Evolutionary conservation across 2,797 vertebrate genomes (phyloP), one percentile per base, ranked within the genome.

Genomic region (Oryzias sinensis): DNA sequence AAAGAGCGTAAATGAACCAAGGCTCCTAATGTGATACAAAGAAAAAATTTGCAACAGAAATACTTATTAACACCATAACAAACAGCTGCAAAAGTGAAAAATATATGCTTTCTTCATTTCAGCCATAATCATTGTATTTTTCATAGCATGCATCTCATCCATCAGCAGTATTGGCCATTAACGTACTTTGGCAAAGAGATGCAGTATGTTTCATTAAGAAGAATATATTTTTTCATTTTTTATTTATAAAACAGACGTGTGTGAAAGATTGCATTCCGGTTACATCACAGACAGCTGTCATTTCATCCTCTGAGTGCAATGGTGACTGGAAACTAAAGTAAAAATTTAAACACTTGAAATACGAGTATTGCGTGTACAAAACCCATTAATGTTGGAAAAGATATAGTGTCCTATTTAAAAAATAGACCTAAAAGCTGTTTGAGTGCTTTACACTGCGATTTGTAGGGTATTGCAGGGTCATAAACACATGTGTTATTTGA

Each of bases 1-100:
- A 41, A 37, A 57, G 66, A 72, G 67, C 74, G 82, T 78, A 81
- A 79, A 83, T 80, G 72, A 77, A 74, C 29, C 56, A 60, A 59
- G 62, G 59, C 43, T 52, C 65, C 44, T 22, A 50, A 4, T 17
- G 63, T 64, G n/a, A 9, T 24, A 17, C 48, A 51, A 73, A 56
- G 20, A 77, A 65, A 60, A 54, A 9, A 67, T 68, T 44, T 56
- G 43, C 65, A 22, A 33, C 18, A 45, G 29, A 73, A 73, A 57
- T 68, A 56, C 57, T 22, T 46, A 42, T 45, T 29, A 50, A 69
- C 42, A 57, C 29, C 17, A 29, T 62, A 51, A 65, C 14, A 59
- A 55, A 48, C 54, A 61, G 41, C 37, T 8, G 59, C 42, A 74
- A 73, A 74, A 51, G 65, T 13, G 8, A 70, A 49, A 73, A 77